Conservation (phyloP, 2,113 vertebrate genomes). For the Melanotaenia duboulayi region DNA sequence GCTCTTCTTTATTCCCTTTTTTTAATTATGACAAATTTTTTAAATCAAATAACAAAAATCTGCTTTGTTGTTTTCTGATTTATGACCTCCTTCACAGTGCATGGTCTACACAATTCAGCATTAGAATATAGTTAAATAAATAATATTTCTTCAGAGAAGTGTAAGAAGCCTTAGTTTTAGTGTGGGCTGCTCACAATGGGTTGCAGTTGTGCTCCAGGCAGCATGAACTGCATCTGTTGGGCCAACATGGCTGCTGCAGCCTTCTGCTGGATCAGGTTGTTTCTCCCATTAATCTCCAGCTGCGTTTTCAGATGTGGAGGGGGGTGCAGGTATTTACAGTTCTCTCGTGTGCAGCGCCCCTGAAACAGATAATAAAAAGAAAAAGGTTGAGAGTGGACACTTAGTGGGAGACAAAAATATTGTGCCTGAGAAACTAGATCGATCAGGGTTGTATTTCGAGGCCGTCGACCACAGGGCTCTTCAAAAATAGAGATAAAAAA, state of each 20-base stretch:
- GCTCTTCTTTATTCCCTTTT: neutral
- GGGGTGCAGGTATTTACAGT: conserved; percentile 99
- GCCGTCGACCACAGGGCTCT: neutral
- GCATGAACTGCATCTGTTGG: conserved; percentile 98
- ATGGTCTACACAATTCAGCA: neutral
- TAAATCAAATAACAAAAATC: neutral
- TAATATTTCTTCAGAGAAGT: conserved; percentile 6
- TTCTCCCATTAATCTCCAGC: conserved; percentile 96
- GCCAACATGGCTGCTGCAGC: conserved; percentile 96
- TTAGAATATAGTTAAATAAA: neutral
- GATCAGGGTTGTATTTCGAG: neutral
- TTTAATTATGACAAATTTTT: neutral
- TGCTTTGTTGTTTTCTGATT: neutral
- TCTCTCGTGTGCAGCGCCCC: conserved; percentile 96
- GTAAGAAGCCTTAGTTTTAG: neutral
- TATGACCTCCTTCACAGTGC: neutral
- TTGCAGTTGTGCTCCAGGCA: conserved; percentile 92
- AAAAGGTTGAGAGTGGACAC: neutral
- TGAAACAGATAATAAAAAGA: conserved; percentile 55
- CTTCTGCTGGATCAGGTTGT: conserved; percentile 99
- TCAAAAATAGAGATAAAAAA: neutral
- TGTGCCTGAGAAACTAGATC: conserved; percentile 28
- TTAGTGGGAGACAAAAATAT: conserved; percentile 19
- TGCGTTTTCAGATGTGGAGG: conserved; percentile 98
- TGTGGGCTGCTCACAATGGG: conserved; percentile 88